Evolutionary conservation across 2,113 vertebrate genomes (phyloP), one percentile per base, ranked within the genome.

Genomic region (Oryzias melastigma): DNA sequence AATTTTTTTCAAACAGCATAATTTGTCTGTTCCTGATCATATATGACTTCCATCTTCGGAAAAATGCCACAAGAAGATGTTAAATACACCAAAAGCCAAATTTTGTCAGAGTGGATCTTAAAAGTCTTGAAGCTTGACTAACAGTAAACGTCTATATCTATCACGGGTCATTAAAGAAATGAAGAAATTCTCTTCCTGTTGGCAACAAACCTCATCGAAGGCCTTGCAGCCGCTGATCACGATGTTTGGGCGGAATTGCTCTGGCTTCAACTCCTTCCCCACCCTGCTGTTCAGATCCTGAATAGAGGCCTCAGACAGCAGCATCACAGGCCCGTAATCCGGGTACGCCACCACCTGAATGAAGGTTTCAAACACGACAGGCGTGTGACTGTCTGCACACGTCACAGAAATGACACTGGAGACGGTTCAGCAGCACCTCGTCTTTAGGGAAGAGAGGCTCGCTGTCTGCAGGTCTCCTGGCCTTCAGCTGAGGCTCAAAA

Each of bases 261-360:
- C 78, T 58, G 90, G 89, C 1, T 91, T 93, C 18, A 92, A 84
- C 29, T 91, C 94, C 44, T 91, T 89, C 66, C 93, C 90, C 48
- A 98, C 18, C 29, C 73, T 93, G 67, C 68, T 80, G 78, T 93
- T 96, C 45, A 99, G 83, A 71, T 98, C 92, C 0, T 85, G 80
- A 55, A 99, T 44, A 0, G 97, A 98, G n/a, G 95, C 91, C 75
- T 95, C 93, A 0, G 96, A 95, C 68, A 98, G 76, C 20, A 99
- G 68, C 89, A 95, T 84, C 60, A 96, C 5, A 0, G 96, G 93
- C 16, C 88, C 92, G 14, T 69, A 62, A 58, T 98, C 96, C 0
- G 93, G 80, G 73, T 96, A 99, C 5, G 90, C 95, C 85, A 98
- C 90, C 92, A 94, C 62, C 56, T 71, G 49, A 50, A 71, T 0